Evolutionary conservation across 2,113 vertebrate species (phyloP).

Genomic region (Ranitomeya variabilis): DNA sequence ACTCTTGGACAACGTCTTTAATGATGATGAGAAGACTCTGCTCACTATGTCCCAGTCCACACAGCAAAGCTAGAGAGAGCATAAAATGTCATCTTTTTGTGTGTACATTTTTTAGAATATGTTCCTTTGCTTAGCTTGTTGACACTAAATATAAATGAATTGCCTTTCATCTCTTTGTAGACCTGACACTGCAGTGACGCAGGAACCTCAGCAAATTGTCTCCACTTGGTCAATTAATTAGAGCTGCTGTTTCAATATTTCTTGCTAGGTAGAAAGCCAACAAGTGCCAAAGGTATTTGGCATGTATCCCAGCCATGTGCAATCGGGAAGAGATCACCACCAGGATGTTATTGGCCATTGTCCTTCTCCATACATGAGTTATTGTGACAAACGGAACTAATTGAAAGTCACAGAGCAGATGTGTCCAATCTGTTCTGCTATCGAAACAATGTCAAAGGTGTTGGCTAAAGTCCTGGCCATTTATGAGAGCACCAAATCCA

Average conservation of each 20-base stretch:
- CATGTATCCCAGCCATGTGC: background rate
- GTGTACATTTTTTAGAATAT: background rate
- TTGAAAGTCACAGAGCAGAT: background rate
- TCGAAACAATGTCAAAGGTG: background rate
- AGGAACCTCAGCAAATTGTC: background rate
- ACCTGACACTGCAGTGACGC: background rate
- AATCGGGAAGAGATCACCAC: background rate
- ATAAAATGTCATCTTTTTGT: too few species aligned
- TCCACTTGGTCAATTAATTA: background rate
- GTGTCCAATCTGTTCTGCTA: conserved; percentile 11
- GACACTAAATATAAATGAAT: background rate
- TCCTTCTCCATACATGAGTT: background rate
- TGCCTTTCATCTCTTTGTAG: background rate
- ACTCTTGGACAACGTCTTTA: too few species aligned
- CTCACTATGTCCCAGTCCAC: too few species aligned
- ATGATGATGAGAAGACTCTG: too few species aligned
- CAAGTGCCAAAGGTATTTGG: background rate
- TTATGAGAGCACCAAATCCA: background rate
- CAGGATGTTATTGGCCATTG: background rate
- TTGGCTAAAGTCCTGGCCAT: background rate
- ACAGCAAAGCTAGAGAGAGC: too few species aligned
- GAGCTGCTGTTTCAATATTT: background rate
- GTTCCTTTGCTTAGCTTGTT: background rate
- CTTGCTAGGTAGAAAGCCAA: background rate
- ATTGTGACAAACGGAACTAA: background rate